Percentiles rank a stretch among this genome's conserved stretches.
phyloP scores from a whole-genome alignment of 2,113 vertebrate genomes.

The Hippolais icterina region DNA sequence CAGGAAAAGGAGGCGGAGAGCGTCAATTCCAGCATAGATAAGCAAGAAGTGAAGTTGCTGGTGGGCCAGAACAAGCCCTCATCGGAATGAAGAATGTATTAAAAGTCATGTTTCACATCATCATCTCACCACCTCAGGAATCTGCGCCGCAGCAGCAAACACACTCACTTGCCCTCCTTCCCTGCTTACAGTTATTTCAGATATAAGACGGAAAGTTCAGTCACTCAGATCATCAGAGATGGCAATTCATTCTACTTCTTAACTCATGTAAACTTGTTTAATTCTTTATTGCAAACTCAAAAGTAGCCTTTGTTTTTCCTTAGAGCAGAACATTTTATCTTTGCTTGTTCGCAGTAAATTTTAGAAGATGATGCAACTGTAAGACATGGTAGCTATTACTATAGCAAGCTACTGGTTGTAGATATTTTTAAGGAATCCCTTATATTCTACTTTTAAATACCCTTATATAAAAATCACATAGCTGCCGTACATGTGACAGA shows the following conservation, averaged over 20 bases:
- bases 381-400: neutral
- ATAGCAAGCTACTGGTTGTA: neutral
- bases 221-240: neutral
- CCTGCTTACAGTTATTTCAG: neutral
- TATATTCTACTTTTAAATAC: neutral
- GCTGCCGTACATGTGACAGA: neutral
- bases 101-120: neutral
- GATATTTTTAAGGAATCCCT: neutral
- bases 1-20: conserved; percentile 36
- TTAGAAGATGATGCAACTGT: neutral
- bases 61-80: conserved; percentile 55
- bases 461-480: neutral
- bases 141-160: neutral
- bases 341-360: neutral
- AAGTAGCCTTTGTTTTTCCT: neutral
- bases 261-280: neutral
- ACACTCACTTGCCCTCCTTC: neutral
- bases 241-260: neutral
- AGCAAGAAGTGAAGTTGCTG: conserved; percentile 66
- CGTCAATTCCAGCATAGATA: conserved; percentile 77
- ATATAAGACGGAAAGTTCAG: neutral
- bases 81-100: conserved; percentile 11
- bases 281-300: neutral
- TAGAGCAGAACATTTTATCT: conserved; percentile 15
- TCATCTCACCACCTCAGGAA: neutral